phyloP scores from a whole-genome alignment of 92 coral and sea anemone species.

The Parazoanthus swiftii region DNA sequence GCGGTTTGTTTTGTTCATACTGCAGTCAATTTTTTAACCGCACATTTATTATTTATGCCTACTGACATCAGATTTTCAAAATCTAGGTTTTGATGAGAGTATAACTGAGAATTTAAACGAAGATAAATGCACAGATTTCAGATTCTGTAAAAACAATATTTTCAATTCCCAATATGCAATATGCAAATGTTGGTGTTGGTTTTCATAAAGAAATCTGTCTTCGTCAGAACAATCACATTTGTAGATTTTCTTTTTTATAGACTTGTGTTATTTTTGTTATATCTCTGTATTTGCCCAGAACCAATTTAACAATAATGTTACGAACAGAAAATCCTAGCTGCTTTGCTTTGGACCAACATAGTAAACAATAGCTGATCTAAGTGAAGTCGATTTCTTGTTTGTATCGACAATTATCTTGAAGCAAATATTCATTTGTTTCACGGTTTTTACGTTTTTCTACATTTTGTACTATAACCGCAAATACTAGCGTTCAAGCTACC shows the following conservation, averaged over 20 bases:
- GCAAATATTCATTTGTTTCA: neutral
- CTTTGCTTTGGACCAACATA: neutral
- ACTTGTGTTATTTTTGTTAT: neutral
- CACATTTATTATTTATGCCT: neutral
- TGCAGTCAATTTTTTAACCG: neutral
- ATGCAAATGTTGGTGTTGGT: constrained; percentile 18
- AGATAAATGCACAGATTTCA: neutral
- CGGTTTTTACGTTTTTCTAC: neutral
- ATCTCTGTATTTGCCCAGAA: neutral
- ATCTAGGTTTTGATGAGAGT: neutral
- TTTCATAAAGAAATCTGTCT: neutral
- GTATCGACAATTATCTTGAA: neutral
- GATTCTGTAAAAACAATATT: too few species aligned
- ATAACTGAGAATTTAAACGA: neutral
- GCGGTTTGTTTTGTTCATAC: neutral
- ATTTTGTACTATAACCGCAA: neutral
- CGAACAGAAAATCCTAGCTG: neutral
- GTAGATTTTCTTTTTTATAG: neutral
- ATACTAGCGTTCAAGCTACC: neutral
- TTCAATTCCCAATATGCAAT: neutral
- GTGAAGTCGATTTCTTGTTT: neutral
- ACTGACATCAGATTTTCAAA: neutral
- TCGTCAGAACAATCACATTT: neutral
- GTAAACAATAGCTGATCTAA: too few species aligned
- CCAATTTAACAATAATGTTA: neutral